Evolutionary conservation across 2,888 invertebrate genomes (phyloP).

Genomic region (Philhelius pedissequus): DNA sequence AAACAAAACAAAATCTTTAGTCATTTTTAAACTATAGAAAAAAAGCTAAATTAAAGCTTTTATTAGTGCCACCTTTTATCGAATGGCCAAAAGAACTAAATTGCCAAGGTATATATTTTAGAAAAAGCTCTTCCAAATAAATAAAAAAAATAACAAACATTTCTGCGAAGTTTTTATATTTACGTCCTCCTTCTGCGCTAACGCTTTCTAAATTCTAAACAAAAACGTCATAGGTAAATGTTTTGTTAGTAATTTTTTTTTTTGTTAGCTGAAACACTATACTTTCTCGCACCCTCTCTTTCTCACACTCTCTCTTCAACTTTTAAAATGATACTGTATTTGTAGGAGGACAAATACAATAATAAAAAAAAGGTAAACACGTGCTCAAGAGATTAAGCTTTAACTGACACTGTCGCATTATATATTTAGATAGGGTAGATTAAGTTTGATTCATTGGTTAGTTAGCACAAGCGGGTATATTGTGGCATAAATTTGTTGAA

Average conservation of each 20-base stretch:
- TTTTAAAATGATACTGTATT: neutral
- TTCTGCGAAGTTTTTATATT: neutral
- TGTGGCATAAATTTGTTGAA: constrained; percentile 17
- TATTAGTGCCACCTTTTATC: constrained; percentile 48
- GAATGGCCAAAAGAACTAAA: constrained; percentile 1
- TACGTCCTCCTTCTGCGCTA: neutral
- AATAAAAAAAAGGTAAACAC: constrained; percentile 26
- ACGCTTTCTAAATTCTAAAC: neutral
- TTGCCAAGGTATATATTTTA: neutral
- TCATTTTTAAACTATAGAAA: neutral
- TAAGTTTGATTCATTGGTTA: constrained; percentile 51
- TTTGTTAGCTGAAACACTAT: neutral
- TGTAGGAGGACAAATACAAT: neutral
- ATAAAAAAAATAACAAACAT: neutral
- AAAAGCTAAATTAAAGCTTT: neutral
- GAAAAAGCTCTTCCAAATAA: constrained; percentile 11
- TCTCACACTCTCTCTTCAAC: neutral
- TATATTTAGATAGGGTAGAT: constrained; percentile 44
- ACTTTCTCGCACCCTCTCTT: neutral
- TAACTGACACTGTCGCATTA: constrained; percentile 12
- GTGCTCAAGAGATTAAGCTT: constrained; percentile 50
- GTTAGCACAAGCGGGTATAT: neutral
- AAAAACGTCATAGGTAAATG: neutral
- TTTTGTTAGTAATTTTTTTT: neutral
- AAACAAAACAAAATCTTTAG: neutral